Conservation (phyloP, 2,888 invertebrate genomes). For the Hipparchia semele region DNA sequence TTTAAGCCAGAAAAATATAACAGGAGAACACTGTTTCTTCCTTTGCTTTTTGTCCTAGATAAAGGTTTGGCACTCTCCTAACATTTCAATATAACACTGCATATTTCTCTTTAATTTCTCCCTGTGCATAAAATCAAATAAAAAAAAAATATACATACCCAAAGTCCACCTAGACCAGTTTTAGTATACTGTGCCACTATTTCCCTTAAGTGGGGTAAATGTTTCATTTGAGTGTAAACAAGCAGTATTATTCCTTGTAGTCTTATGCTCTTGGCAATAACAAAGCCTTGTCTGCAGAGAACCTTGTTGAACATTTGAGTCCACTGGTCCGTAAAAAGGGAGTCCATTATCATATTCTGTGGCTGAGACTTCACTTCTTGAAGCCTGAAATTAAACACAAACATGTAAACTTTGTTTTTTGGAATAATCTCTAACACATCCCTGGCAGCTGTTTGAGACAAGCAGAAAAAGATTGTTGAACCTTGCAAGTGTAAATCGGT, state of each 20-base stretch:
- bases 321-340: slow-evolving; percentile 94
- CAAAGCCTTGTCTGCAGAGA: slow-evolving; percentile 87
- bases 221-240: slow-evolving; percentile 90
- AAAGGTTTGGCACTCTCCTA: too few species aligned
- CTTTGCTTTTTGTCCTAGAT: too few species aligned
- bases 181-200: slow-evolving; percentile 94
- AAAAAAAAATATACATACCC: slow-evolving; percentile 85
- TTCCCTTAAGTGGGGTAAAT: slow-evolving; percentile 91
- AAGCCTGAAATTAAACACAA: slow-evolving; percentile 76
- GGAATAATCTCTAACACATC: too few species aligned
- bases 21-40: too few species aligned
- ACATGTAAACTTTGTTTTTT: too few species aligned
- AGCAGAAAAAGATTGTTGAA: too few species aligned
- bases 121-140: too few species aligned
- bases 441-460: too few species aligned
- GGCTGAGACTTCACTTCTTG: slow-evolving; percentile 96
- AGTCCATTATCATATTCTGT: slow-evolving; percentile 91
- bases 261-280: slow-evolving; percentile 90
- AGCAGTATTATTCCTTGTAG: slow-evolving; percentile 93
- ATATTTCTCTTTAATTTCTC: background rate
- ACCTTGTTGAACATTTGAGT: slow-evolving; percentile 88
- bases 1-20: too few species aligned
- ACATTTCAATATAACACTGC: too few species aligned
- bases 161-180: slow-evolving; percentile 95
- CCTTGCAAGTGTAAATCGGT: too few species aligned